Evolutionary conservation across 2,888 invertebrate species (phyloP), one percentile per base, ranked within the genome.

Genomic region (Leucophora obtusa): DNA sequence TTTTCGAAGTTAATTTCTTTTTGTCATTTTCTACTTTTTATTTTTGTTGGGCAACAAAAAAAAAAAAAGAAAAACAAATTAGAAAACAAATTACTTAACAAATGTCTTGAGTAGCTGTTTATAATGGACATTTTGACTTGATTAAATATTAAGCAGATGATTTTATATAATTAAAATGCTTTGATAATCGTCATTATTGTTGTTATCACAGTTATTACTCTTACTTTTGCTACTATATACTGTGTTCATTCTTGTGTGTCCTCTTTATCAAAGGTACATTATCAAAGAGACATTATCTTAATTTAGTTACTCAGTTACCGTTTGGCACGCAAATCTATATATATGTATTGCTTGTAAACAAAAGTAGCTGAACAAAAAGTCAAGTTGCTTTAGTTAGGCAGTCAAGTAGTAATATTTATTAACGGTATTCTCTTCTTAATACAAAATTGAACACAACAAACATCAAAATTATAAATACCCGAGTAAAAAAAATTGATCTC

Each of bases 321-420:
- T 75, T 80, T 80, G 79, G 63, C 79, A 80, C 71, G 79, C 79
- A 80, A 80, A 68, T 75, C 66, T 72, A 51, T 63, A 33, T 21
- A 7, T 28, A 17, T 43, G 21, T 8, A 54, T 18, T 43, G 50
- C 8, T 43, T 54, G 8, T n/a, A 24, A 28, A 51, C 2, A 11
- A 35, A 17, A 38, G 10, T 33, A 18, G 21, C 21, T 7, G 11
- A 53, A 38, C 62, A 50, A 50, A 11, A 59, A 70, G 53, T 54
- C 69, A 62, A 62, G 28, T 66, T 18, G 17, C 43, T 66, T 38
- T 38, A 53, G 60, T 70, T 47, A 21, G 58, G 18, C 50, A 69
- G 70, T 58, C 51, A 66, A 60, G 38, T 54, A 50, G 33, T 59
- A 58, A 33, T 38, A 47, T 11, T 14, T 43, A 43, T 3, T 47